Evolutionary conservation across 2,797 vertebrate genomes (phyloP).

Genomic region (Sebastes minor): DNA sequence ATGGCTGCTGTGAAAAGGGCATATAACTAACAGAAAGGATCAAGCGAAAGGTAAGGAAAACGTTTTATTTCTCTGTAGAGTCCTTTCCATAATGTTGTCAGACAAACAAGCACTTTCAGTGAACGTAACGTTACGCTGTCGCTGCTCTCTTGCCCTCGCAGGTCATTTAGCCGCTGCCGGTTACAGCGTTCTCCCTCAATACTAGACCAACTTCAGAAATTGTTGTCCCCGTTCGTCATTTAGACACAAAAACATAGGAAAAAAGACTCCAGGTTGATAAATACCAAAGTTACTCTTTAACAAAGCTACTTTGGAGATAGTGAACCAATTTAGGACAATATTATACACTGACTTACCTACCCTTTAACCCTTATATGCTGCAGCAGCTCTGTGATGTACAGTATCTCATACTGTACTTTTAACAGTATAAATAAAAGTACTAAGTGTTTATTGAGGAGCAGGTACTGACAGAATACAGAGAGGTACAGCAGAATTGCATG

Average conservation of each 20-base stretch:
- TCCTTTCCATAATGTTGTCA: not conserved
- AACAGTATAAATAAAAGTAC: not conserved
- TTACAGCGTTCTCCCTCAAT: not conserved
- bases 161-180: not conserved
- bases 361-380: not conserved
- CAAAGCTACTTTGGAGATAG: not conserved
- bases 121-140: not conserved
- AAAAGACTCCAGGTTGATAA: not conserved
- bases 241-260: not conserved
- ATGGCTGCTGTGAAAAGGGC: too few relatives aligned
- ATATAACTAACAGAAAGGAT: not conserved
- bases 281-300: not conserved
- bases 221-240: not conserved
- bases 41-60: not conserved
- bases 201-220: not conserved
- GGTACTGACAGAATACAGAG: not conserved
- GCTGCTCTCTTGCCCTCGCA: too few relatives aligned
- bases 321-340: not conserved
- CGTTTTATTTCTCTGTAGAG: not conserved
- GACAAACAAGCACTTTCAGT: not conserved
- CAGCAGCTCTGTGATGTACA: not conserved
- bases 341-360: not conserved
- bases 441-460: conserved; percentile 7
- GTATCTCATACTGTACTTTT: not conserved
- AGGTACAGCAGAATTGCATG: not conserved